phyloP scores from a whole-genome alignment of 1,140 invertebrate genomes.

The Pararge aegeria region DNA sequence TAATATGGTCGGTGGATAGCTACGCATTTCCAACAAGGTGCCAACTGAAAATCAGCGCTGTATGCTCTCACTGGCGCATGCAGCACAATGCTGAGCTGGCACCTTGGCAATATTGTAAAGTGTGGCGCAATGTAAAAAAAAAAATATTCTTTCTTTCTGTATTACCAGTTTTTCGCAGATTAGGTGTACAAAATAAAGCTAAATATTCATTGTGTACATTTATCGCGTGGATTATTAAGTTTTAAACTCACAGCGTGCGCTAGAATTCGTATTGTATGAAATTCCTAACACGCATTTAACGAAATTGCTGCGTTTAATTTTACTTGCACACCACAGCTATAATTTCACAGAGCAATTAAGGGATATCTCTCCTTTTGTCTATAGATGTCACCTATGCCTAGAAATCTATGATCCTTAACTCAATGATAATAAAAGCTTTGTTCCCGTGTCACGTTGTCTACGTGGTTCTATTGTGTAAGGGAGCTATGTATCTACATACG shows the following conservation, averaged over 20 bases:
- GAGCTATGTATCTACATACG: neutral
- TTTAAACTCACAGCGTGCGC: neutral
- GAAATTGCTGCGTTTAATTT: constrained; percentile 1
- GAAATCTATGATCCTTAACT: neutral
- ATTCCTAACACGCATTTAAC: neutral
- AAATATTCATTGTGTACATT: too few relatives aligned
- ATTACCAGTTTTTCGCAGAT: too few relatives aligned
- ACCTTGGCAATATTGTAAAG: too few relatives aligned
- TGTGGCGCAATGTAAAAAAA: too few relatives aligned
- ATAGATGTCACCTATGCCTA: neutral
- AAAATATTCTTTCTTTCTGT: too few relatives aligned
- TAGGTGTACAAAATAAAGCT: too few relatives aligned
- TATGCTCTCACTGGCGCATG: too few relatives aligned
- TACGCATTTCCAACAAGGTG: too few relatives aligned
- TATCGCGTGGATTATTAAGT: too few relatives aligned
- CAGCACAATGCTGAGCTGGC: too few relatives aligned
- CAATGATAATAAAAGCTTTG: neutral
- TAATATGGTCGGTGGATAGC: too few relatives aligned
- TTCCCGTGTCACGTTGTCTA: neutral
- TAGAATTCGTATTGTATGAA: neutral
- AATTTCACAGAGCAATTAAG: neutral
- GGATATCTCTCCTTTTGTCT: neutral
- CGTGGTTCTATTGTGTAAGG: neutral
- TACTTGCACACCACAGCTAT: constrained; percentile 1
- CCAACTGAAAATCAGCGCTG: neutral